Evolutionary conservation across 2,113 vertebrate species (phyloP).

Genomic region (Mesembrinibis cayennensis): DNA sequence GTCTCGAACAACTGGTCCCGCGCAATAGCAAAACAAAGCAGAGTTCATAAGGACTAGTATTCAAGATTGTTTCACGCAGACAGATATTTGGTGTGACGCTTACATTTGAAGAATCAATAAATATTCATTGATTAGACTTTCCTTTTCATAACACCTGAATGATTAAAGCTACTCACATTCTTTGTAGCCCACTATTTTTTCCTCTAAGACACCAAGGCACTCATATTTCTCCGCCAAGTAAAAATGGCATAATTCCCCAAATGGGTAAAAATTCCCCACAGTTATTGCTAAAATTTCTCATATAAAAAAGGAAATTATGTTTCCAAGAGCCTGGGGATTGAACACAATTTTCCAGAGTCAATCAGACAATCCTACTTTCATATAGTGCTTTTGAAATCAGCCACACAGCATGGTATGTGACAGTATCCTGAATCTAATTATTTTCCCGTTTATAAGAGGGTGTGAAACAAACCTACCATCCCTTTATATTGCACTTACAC

Average conservation of each 20-base stretch:
- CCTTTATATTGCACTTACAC: background rate
- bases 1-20: background rate
- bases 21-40: background rate
- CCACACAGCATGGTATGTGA: background rate
- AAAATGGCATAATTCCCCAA: slow-evolving; percentile 12
- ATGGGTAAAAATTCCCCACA: background rate
- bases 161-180: background rate
- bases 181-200: background rate
- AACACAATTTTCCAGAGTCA: slow-evolving; percentile 18
- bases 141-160: background rate
- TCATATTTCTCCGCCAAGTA: background rate
- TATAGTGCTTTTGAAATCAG: background rate
- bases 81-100: background rate
- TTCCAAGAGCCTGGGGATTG: background rate
- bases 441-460: background rate
- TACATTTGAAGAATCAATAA: background rate
- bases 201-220: background rate
- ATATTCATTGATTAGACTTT: background rate
- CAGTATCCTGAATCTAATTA: slow-evolving; percentile 7
- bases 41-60: background rate
- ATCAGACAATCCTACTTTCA: background rate
- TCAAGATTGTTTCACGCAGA: background rate
- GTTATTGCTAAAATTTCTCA: slow-evolving; percentile 7
- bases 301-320: slow-evolving; percentile 11
- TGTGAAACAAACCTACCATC: background rate